Base-by-base conservation (phyloP, 2,113 vertebrate species). In the Odontesthes bonariensis region DNA sequence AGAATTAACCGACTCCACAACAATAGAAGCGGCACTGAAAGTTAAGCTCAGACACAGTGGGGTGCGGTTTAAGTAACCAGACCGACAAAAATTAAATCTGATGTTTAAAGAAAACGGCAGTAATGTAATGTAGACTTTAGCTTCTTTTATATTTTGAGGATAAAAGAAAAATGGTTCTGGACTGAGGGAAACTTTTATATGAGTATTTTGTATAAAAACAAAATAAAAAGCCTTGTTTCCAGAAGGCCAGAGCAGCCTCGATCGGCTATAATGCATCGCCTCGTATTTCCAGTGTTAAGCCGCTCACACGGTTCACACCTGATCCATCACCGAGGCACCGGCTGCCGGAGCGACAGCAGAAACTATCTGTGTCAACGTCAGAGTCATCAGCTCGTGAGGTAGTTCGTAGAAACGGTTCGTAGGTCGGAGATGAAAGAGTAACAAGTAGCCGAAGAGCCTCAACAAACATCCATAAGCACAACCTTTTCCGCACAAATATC, bases 291-390 rank as follows among this genome's bases (percentile, higher is more conserved):
- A 55, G 31, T 13, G 73, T 47, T 66, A 51, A 13, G 55, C 32
- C 38, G 65, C 65, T 65, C 58, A 12, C 49, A 12, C 20, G 9
- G 47, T 13, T 75, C 67, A 66, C 44, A 67, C 22, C 42, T 67
- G 68, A 61, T 72, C 51, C 40, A 57, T 82, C 79, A 76, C 52
- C 49, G 9, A 6, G 22, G 40, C 61, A 31, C 51, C 19, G 23
- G 69, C 80, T 69, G 80, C 73, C 74, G 63, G 35, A 27, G 27
- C 31, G 69, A 76, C 35, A 10, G 27, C 27, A 27, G 27, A 27
- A 27, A 2, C 35, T 62, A 56, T 46, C 19, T 20, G 1, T 3
- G 55, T 49, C 40, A 12, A n/a, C 4, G 52, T 46, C 57, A 22
- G 33, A 67, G 23, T 35, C 70, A 57, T 63, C 70, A 16, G 23